These are phyloP conservation scores for Ictalurus furcatus DNA, from an alignment of 2,113 vertebrate species.

Conservation along the genomic window DNA sequence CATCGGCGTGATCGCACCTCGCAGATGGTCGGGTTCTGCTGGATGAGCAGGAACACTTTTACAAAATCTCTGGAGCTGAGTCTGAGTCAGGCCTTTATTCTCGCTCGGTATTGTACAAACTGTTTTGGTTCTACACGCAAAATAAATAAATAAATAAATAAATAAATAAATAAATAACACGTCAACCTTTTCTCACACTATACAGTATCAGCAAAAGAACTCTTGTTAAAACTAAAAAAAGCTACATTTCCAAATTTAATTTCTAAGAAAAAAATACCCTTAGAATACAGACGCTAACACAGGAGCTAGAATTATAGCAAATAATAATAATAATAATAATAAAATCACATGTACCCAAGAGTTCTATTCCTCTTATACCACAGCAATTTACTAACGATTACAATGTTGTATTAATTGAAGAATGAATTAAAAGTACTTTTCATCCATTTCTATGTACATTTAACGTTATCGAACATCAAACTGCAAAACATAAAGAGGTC, in stretches of 20 bases:
- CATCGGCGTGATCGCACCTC: constrained; percentile 47
- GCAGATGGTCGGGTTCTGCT: constrained; percentile 54
- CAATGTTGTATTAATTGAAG: neutral
- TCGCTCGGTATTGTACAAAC: neutral
- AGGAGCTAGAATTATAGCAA: neutral
- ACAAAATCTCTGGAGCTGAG: constrained; percentile 27
- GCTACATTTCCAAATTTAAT: neutral
- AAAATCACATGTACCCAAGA: neutral
- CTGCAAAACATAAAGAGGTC: neutral
- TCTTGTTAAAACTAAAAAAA: neutral
- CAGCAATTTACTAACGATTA: neutral
- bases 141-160: neutral
- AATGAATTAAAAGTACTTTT: neutral
- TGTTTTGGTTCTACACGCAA: neutral
- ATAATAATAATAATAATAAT: neutral
- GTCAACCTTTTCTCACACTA: neutral
- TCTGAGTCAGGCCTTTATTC: constrained; percentile 17
- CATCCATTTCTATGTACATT: neutral
- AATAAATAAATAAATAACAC: neutral
- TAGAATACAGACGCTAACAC: neutral
- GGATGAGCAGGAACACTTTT: constrained; percentile 33
- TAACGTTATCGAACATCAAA: neutral
- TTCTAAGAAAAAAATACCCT: neutral
- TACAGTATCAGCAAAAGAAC: neutral
- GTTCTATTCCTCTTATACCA: neutral